Evolutionary conservation across 2,888 invertebrate genomes (phyloP), one percentile per base, ranked within the genome.

Genomic region (Megalurothrips usitatus): DNA sequence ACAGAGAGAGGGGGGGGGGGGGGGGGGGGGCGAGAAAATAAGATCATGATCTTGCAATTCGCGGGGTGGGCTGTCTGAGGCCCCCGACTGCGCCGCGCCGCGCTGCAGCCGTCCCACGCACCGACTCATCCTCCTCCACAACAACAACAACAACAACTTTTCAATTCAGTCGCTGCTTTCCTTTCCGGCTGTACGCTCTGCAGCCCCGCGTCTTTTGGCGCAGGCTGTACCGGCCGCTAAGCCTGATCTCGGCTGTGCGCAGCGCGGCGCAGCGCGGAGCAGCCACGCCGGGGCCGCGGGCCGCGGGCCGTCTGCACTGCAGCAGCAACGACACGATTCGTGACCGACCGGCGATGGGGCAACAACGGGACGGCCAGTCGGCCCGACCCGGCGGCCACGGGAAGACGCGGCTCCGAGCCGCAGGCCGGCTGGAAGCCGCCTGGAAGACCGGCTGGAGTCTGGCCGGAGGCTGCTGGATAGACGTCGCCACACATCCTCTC

Each of bases 291-390:
- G 8, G 14, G 52, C 52, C 52, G 6, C 1, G 52, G 2, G 52
- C 49, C 49, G 49, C 9, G 12, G 49, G 49, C 49, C 49, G 52
- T 17, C 34, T 4, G 34, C 34, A 43, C 14, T 6, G 58, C 58
- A 58, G 19, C 58, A 9, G 19, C 58, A 23, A 26, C 68, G 11
- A 26, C 12, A 26, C n/a, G 68, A 75, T 75, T 75, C 68, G 68
- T 75, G 68, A 75, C 68, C 68, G 68, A 75, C 23, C 68, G 68
- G 34, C 34, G 34, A 23, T 58, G 23, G 68, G 68, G 68, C 68
- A 43, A 43, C 34, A 43, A 43, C 34, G 34, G 34, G 34, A 43
- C 34, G 34, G 34, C 3, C 34, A 43, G 34, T 6, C 34, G 34
- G 6, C 34, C 34, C 34, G 34, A 43, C 34, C 34, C 34, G 34